Evolutionary conservation across 2,797 vertebrate genomes (phyloP), one percentile per base, ranked within the genome.

Genomic region (Myotis pilosus): DNA sequence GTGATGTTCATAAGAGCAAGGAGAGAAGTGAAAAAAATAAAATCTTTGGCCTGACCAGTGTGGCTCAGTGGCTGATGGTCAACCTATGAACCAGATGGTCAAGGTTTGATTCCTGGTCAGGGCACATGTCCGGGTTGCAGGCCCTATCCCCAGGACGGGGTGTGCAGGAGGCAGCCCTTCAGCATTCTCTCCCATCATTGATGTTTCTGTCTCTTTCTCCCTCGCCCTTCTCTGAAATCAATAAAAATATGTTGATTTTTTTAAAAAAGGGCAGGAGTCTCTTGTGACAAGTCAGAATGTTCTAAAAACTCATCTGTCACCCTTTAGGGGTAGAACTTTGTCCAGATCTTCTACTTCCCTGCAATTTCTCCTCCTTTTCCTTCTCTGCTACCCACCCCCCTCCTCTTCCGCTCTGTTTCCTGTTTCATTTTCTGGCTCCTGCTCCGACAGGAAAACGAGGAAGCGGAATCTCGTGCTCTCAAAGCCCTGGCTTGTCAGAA

Each of bases 341-440:
- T 75, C 74, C 81, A 86, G 85, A 85, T 82, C 69, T 68, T 91
- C 72, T 72, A 91, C 96, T 97, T 97, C 92, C 79, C 93, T 94
- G 88, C 71, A 80, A 87, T 92, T 89, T 96, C 86, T 95, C 87
- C 80, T 92, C 92, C 94, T 78, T 91, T 91, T 91, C 76, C 87
- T 92, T 96, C 85, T 95, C 71, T 92, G 83, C 79, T 96, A 33
- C 88, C 93, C 90, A 78, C 57, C 80, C 95, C 96, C 86, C 92
- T 55, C 83, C 93, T 72, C 95, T 96, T 97, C 96, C 72, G 74
- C 91, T 90, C 88, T 91, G 92, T 96, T 97, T 97, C 96, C 97
- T 91, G 90, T 94, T 96, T 97, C 95, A 97, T 97, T 97, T 97
- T 96, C 96, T 95, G 93, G 93, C 96, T 97, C 80, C 75, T 69